Evolutionary conservation across 1,140 invertebrate genomes (phyloP), one percentile per base, ranked within the genome.

Genomic region (Psix sp.): DNA sequence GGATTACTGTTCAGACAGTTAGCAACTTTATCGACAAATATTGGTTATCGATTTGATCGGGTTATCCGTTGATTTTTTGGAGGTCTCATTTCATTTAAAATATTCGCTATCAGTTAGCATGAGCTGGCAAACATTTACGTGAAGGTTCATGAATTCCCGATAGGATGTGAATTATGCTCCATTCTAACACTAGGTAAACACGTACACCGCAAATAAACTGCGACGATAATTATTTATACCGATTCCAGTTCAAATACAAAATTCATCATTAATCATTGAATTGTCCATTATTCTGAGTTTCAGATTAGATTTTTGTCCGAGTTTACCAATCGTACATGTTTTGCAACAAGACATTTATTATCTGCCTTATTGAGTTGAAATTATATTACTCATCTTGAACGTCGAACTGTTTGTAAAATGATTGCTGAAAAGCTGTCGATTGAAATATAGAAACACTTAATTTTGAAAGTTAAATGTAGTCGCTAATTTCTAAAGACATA

Each of bases 91-190:
- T 45, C 38, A 42, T 45, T 56, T 42, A 20, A 56, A 56, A 56
- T 16, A 15, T 24, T 13, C 29, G 15, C 15, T 24, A 21, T 43
- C 51, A 11, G 29, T 13, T 35, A 4, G 26, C 26, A 45, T 35
- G 16, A 35, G 29, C 18, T 60, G 42, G 43, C 33, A 48, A 48
- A 48, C 33, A 40, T 48, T 39, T 48, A 24, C n/a, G 14, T 9
- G 11, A 29, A 20, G 56, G 14, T 60, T 60, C 33, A 60, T 60
- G 35, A 60, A 60, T 60, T 48, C 16, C 42, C 40, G 24, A 45
- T 57, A 14, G 1, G 0, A 29, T 26, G 13, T 20, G 38, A 54
- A 54, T 54, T 54, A 54, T 54, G 26, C 16, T 5, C 24, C 0
- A 21, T 14, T 42, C 24, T 14, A 36, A 42, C 13, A 45, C 39